Conservation (phyloP, 2,113 vertebrate species). For the Poeciliopsis turrubarensis region DNA sequence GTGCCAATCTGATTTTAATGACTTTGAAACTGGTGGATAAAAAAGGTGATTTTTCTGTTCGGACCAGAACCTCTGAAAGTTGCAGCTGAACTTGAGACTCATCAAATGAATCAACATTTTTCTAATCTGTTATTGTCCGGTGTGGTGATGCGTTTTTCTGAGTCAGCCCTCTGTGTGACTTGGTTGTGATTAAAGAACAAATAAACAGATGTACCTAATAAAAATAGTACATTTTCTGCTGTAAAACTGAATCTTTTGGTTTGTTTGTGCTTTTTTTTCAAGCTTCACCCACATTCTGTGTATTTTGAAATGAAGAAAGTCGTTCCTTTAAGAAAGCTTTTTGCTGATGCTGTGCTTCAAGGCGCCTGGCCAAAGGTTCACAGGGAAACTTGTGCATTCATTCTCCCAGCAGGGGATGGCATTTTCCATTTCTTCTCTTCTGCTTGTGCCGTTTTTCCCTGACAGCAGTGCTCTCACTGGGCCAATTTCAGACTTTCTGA, state of each 20-base stretch:
- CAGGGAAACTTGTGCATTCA: slow-evolving; percentile 54
- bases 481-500: slow-evolving; percentile 70
- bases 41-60: too few species aligned
- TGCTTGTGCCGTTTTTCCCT: slow-evolving; percentile 56
- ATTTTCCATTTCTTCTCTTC: slow-evolving; percentile 66
- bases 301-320: slow-evolving; percentile 47
- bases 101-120: too few species aligned
- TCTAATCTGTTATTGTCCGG: too few species aligned
- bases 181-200: too few species aligned
- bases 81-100: too few species aligned
- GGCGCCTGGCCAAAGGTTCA: slow-evolving; percentile 40
- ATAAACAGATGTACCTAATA: too few species aligned
- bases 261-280: slow-evolving; percentile 15
- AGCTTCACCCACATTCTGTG: slow-evolving; percentile 2
- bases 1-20: too few species aligned
- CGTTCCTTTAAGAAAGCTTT: slow-evolving; percentile 42
- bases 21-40: too few species aligned
- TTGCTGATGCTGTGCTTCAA: slow-evolving; percentile 51
- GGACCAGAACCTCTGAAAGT: too few species aligned
- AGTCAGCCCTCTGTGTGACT: too few species aligned
- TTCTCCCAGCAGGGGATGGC: slow-evolving; percentile 63
- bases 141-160: too few species aligned
- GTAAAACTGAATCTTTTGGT: neutral
- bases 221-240: too few species aligned
- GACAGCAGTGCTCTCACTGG: slow-evolving; percentile 62